Percentiles rank a stretch among this genome's conserved stretches.
phyloP scores from a whole-genome alignment of 2,888 invertebrate genomes.

The Automeris io region DNA sequence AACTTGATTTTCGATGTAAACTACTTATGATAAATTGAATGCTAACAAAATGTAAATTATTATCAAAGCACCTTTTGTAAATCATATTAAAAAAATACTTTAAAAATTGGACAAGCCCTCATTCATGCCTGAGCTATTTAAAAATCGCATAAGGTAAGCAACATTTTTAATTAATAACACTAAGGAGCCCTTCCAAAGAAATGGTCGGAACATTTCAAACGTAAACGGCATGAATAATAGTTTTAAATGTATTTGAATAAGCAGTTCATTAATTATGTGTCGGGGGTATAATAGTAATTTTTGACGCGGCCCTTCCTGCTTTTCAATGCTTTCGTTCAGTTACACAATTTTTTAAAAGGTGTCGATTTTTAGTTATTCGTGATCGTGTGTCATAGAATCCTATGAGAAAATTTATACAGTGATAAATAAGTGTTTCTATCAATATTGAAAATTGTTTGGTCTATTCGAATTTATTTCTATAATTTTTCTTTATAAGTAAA shows the following conservation, averaged over 20 bases:
- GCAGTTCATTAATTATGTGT: slow-evolving; percentile 73
- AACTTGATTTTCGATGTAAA: too few relatives aligned
- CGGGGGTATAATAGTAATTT: slow-evolving; percentile 70
- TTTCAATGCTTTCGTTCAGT: slow-evolving; percentile 60
- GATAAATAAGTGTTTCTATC: background rate
- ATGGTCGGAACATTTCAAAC: slow-evolving; percentile 70
- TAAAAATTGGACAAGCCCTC: slow-evolving; percentile 40
- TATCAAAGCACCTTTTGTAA: slow-evolving; percentile 32
- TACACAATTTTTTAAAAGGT: slow-evolving; percentile 57
- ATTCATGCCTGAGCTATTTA: slow-evolving; percentile 32
- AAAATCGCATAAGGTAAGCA: slow-evolving; percentile 54
- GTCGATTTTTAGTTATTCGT: slow-evolving; percentile 15
- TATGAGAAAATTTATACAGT: background rate
- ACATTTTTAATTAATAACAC: slow-evolving; percentile 62
- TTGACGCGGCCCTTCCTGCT: slow-evolving; percentile 75
- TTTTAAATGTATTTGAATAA: slow-evolving; percentile 77
- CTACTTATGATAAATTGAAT: too few relatives aligned
- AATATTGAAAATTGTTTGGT: too few relatives aligned
- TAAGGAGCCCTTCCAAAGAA: slow-evolving; percentile 63
- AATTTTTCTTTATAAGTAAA: too few relatives aligned
- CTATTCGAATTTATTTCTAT: too few relatives aligned
- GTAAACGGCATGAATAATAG: slow-evolving; percentile 76
- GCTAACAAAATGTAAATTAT: slow-evolving; percentile 19
- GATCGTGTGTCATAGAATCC: slow-evolving; percentile 3
- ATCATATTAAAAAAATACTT: slow-evolving; percentile 55